Percentiles rank a stretch among this genome's conserved stretches.
These are phyloP conservation scores for Phytoseiulus persimilis DNA, from an alignment of 2,888 invertebrate species.

Conservation along the genomic window DNA sequence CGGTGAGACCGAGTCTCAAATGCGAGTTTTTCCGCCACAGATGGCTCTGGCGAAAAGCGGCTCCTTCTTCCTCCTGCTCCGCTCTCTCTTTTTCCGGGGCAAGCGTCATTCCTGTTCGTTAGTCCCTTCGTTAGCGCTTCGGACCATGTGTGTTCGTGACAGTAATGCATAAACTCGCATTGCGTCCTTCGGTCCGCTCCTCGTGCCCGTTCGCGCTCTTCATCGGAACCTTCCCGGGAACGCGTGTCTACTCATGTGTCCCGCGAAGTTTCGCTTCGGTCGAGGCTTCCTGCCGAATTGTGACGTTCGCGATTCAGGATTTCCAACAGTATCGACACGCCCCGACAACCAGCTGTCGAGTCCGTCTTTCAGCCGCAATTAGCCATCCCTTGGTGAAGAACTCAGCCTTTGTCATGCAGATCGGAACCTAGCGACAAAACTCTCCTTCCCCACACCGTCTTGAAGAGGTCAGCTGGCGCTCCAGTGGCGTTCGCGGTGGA, in stretches of 20 bases:
- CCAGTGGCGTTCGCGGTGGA: background rate
- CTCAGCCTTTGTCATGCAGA: background rate
- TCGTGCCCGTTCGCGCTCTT: too few relatives aligned
- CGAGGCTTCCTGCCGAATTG: background rate
- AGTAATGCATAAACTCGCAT: background rate
- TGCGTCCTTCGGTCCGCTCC: background rate
- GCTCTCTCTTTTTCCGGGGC: background rate
- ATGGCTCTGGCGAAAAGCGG: background rate
- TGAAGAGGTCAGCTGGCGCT: background rate
- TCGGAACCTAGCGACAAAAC: background rate
- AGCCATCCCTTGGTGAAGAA: background rate
- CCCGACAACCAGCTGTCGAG: background rate
- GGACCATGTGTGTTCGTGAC: background rate
- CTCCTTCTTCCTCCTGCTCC: background rate
- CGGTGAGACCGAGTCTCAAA: background rate
- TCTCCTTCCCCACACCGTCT: background rate
- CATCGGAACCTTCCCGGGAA: background rate
- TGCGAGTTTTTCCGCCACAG: background rate
- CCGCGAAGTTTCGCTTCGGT: too few relatives aligned
- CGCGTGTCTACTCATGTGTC: background rate
- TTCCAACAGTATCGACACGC: background rate
- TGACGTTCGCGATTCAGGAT: background rate
- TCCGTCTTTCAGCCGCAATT: background rate
- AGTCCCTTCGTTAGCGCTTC: background rate
- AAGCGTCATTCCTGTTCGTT: background rate